A percentile compares a stretch with the other conserved stretches of the same genome.
Conservation (phyloP, 2,888 invertebrate genomes). For the Dichetophora obliterata region DNA sequence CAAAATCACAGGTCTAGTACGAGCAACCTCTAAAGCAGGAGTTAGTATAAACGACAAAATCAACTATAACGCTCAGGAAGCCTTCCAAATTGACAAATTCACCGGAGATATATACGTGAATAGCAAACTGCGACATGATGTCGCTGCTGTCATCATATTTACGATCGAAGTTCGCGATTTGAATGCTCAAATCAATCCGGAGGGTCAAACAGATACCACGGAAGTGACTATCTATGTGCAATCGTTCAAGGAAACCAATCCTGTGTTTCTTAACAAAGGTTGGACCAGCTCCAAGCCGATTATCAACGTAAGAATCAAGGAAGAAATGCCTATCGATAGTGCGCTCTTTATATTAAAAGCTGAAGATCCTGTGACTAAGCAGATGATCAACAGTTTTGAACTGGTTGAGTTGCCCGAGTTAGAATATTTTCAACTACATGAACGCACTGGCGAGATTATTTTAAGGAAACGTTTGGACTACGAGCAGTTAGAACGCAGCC, state of each 20-base stretch:
- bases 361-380: constrained; percentile 78
- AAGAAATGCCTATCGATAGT: constrained; percentile 83
- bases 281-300: constrained; percentile 81
- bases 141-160: constrained; percentile 81
- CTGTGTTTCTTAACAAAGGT: constrained; percentile 79
- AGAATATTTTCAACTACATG: constrained; percentile 74
- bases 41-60: constrained; percentile 75
- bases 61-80: constrained; percentile 76
- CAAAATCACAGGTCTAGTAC: constrained; percentile 77
- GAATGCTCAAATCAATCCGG: constrained; percentile 78
- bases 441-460: constrained; percentile 80
- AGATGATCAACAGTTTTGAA: constrained; percentile 75
- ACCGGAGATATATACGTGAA: constrained; percentile 79
- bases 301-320: constrained; percentile 78
- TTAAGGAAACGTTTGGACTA: constrained; percentile 83
- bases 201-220: constrained; percentile 75
- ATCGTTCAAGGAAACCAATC: constrained; percentile 82
- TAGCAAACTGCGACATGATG: constrained; percentile 78
- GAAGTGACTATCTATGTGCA: constrained; percentile 85
- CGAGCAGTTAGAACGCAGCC: constrained; percentile 73
- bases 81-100: constrained; percentile 79
- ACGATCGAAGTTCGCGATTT: constrained; percentile 79
- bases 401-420: constrained; percentile 72
- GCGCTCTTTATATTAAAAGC: constrained; percentile 78
- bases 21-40: constrained; percentile 82